Percentiles rank a stretch among this genome's conserved stretches.
These are phyloP conservation scores for Ataeniobius toweri DNA, from an alignment of 2,797 vertebrate genomes.

Conservation along the genomic window DNA sequence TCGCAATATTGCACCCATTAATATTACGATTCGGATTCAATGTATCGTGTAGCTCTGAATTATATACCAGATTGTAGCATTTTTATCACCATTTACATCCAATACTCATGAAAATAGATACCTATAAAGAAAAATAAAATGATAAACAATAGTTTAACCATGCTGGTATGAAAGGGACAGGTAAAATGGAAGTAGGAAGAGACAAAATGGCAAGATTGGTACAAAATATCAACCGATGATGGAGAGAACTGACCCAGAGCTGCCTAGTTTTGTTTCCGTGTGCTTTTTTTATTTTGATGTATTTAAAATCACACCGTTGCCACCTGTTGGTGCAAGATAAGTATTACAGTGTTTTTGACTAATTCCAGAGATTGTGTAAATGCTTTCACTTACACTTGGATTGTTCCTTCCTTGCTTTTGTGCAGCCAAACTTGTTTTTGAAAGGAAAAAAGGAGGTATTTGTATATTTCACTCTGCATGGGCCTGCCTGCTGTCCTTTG, in stretches of 20 bases:
- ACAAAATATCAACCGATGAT: neutral
- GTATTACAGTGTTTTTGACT: neutral
- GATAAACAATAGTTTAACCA: neutral
- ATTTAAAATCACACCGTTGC: neutral
- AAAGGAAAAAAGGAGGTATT: conserved; percentile 34
- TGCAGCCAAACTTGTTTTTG: conserved; percentile 21
- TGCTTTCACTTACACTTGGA: conserved; percentile 22
- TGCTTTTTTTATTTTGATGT: neutral
- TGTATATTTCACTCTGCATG: conserved; percentile 20
- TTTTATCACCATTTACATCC: neutral
- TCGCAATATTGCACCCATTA: neutral
- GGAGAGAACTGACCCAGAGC: neutral
- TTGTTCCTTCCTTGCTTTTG: conserved; percentile 42
- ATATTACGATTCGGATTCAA: neutral
- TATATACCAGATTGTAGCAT: neutral
- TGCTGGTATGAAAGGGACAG: neutral
- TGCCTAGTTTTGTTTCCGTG: neutral
- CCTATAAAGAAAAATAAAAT: neutral
- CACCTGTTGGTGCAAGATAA: neutral
- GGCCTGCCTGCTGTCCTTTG: conserved; percentile 22
- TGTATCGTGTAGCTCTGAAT: neutral
- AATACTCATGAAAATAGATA: neutral
- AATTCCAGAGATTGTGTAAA: neutral
- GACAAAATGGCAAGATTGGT: neutral
- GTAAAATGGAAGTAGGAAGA: neutral